Conservation (phyloP, 2,888 invertebrate genomes). For the Sinhomidia bicolor region DNA sequence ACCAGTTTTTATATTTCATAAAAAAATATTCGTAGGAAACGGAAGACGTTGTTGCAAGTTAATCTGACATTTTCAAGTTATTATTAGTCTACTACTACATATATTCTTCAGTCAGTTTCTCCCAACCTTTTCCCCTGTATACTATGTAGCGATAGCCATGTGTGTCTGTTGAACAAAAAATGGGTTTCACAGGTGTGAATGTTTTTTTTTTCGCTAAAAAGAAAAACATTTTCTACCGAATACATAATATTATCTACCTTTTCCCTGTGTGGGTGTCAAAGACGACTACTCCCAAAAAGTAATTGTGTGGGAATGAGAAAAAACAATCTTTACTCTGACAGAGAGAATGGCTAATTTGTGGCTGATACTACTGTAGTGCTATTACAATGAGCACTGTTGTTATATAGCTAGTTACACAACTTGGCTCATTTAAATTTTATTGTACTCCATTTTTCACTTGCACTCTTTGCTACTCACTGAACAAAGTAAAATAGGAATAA, state of each 20-base stretch:
- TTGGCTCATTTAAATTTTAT: neutral
- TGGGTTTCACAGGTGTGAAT: slow-evolving; percentile 12
- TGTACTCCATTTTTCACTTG: neutral
- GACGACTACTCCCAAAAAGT: neutral
- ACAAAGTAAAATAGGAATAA: no score
- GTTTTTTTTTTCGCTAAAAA: neutral
- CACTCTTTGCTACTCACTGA: no score
- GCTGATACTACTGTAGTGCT: neutral
- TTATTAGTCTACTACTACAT: neutral
- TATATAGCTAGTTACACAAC: no score
- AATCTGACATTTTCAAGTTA: slow-evolving; percentile 19
- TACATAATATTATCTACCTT: slow-evolving; percentile 31
- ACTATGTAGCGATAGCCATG: slow-evolving; percentile 20
- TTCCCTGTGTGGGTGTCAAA: neutral
- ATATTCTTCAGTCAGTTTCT: neutral
- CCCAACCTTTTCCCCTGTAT: neutral
- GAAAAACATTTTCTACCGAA: neutral
- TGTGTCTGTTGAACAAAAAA: neutral
- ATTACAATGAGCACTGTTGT: no score
- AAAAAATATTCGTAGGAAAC: slow-evolving; percentile 19
- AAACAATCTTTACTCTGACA: neutral
- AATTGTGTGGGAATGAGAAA: neutral
- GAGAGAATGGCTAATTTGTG: neutral
- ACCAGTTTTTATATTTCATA: neutral
- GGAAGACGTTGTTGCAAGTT: neutral